Evolutionary conservation across 2,888 invertebrate genomes (phyloP).

Genomic region (Masnerella sp.): DNA sequence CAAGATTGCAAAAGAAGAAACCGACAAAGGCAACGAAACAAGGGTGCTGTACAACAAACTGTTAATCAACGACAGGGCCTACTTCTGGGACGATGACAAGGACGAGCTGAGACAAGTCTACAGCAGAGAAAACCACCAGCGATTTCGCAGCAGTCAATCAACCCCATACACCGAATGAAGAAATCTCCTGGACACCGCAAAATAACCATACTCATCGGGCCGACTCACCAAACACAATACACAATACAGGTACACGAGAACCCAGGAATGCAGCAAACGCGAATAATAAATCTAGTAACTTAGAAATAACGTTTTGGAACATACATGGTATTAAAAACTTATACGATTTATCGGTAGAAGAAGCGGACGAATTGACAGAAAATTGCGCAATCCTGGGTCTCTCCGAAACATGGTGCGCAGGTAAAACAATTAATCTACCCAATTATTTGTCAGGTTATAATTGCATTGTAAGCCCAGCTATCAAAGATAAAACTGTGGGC

Average conservation of each 20-base stretch:
- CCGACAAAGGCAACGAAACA: not conserved
- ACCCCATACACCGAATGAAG: no score
- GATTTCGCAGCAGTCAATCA: not conserved
- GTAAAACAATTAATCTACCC: not conserved
- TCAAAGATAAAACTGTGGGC: not conserved
- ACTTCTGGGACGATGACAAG: not conserved
- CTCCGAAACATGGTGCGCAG: not conserved
- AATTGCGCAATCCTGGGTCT: not conserved
- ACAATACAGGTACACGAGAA: not conserved
- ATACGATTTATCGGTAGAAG: not conserved
- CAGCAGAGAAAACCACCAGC: not conserved
- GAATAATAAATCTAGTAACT: no score
- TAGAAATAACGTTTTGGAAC: not conserved
- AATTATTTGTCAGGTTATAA: not conserved
- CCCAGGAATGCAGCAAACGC: not conserved
- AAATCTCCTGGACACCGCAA: no score
- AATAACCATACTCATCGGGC: no score
- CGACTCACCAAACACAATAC: no score
- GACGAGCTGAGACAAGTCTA: not conserved
- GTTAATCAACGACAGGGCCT: not conserved
- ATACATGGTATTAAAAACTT: not conserved
- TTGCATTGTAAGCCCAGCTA: not conserved
- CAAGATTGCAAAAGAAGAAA: not conserved
- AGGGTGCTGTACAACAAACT: not conserved
- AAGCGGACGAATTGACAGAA: not conserved